Percentiles rank a stretch among this genome's conserved stretches.
phyloP scores from a whole-genome alignment of 2,113 vertebrate species.

The Vulpes vulpes region DNA sequence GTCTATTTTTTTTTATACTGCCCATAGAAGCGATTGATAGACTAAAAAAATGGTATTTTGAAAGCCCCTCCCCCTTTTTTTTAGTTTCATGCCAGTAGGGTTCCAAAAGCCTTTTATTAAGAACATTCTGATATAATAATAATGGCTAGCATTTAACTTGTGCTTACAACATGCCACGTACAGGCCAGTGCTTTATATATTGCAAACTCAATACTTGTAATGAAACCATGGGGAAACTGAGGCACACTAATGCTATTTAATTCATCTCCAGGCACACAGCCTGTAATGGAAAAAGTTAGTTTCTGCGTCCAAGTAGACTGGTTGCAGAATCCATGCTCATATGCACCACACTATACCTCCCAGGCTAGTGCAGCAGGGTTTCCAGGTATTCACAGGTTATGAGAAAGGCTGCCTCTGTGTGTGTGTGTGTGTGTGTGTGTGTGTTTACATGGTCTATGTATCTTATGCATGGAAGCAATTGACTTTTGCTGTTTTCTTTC shows the following conservation, averaged over 20 bases:
- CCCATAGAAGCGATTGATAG: not conserved
- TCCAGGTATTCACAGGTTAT: not conserved
- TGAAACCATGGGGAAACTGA: slow-evolving; percentile 43
- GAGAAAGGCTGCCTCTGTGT: not conserved
- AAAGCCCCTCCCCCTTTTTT: not conserved
- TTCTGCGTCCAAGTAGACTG: not conserved
- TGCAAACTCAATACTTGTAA: not conserved
- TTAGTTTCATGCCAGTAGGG: slow-evolving; percentile 1
- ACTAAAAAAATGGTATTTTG: slow-evolving; percentile 63
- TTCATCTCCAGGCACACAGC: not conserved
- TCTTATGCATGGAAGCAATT: not conserved
- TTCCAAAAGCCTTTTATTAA: slow-evolving; percentile 65
- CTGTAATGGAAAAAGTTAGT: not conserved
- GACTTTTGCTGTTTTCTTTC: not conserved
- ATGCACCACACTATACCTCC: not conserved
- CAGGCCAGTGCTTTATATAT: not conserved
- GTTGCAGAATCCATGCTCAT: not conserved
- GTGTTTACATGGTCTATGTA: not conserved
- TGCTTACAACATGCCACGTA: not conserved
- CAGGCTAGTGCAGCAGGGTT: not conserved
- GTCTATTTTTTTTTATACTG: slow-evolving; percentile 47
- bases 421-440: not conserved
- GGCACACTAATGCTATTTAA: not conserved
- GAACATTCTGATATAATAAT: slow-evolving; percentile 26
- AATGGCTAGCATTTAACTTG: slow-evolving; percentile 51